Evolutionary conservation across 2,888 invertebrate species (phyloP).

Genomic region (Pandemis cinnamomeana): DNA sequence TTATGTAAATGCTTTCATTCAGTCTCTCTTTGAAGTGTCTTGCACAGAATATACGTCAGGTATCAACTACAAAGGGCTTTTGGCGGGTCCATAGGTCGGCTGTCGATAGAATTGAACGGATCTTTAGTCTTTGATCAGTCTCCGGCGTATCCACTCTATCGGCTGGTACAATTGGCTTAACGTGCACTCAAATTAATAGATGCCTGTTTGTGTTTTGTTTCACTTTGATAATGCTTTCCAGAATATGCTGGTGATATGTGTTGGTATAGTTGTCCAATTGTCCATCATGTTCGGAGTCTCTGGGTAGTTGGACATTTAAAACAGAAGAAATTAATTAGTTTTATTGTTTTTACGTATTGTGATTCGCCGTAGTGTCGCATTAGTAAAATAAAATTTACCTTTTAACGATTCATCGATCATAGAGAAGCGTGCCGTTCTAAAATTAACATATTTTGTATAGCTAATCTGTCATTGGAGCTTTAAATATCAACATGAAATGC

Average conservation of each 20-base stretch:
- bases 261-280: not conserved
- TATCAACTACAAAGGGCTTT: slow-evolving; percentile 18
- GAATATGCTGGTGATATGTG: too few relatives aligned
- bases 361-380: too few relatives aligned
- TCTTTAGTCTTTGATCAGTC: slow-evolving; percentile 28
- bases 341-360: too few relatives aligned
- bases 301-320: not conserved
- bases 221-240: not conserved
- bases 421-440: not conserved
- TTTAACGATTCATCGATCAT: slow-evolving; percentile 2
- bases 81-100: slow-evolving; percentile 17
- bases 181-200: slow-evolving; percentile 2
- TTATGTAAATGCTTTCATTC: slow-evolving; percentile 10
- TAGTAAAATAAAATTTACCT: not conserved
- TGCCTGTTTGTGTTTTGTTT: not conserved
- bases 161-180: not conserved
- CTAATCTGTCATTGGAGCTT: slow-evolving; percentile 8
- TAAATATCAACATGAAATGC: slow-evolving; percentile 28
- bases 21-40: slow-evolving; percentile 22
- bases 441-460: slow-evolving; percentile 21
- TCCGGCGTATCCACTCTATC: slow-evolving; percentile 1
- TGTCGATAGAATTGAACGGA: slow-evolving; percentile 8
- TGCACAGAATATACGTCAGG: slow-evolving; percentile 30
- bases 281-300: too few relatives aligned
- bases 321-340: too few relatives aligned